phyloP scores from a whole-genome alignment of 37 sponge, comb jelly and placozoan species.

The Axinella damicornis region DNA sequence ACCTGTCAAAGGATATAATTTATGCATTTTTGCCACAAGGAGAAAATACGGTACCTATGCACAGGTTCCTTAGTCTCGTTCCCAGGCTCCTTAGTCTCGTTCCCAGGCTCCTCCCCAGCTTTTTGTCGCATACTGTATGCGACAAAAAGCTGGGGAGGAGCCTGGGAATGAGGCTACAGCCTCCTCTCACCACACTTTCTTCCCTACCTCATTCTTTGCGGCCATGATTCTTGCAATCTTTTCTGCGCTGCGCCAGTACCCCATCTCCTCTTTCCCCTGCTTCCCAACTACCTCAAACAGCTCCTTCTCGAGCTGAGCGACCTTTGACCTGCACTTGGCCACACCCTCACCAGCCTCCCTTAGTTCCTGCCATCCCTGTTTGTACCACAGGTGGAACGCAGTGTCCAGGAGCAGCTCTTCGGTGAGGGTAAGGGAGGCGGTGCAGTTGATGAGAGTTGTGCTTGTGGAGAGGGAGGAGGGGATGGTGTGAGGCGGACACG shows the following conservation, averaged over 20 bases:
- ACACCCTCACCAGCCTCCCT: not conserved
- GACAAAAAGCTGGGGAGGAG: too few relatives aligned
- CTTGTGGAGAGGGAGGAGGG: conserved; percentile 18
- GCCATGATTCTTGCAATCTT: conserved; percentile 11
- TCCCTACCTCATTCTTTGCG: conserved; percentile 23
- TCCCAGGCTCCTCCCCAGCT: too few relatives aligned
- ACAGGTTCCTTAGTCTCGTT: too few relatives aligned
- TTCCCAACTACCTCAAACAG: conserved; percentile 5
- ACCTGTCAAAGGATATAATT: not conserved
- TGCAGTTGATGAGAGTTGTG: conserved; percentile 34
- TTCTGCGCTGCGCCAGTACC: conserved; percentile 20
- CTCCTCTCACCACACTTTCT: too few relatives aligned
- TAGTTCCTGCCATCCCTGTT: not conserved
- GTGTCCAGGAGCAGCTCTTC: conserved; percentile 31
- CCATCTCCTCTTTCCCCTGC: not conserved
- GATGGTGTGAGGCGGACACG: conserved; percentile 18
- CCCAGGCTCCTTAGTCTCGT: too few relatives aligned
- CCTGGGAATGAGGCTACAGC: too few relatives aligned
- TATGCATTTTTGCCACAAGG: too few relatives aligned
- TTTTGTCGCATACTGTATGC: too few relatives aligned
- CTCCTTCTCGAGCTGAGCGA: conserved; percentile 22
- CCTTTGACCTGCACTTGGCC: conserved; percentile 9
- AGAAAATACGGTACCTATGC: too few relatives aligned
- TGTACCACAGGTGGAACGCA: not conserved
- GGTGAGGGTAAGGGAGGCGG: conserved; percentile 19